These are phyloP conservation scores for Gastrophryne carolinensis DNA, from an alignment of 2,797 vertebrate genomes.

Conservation along the genomic window DNA sequence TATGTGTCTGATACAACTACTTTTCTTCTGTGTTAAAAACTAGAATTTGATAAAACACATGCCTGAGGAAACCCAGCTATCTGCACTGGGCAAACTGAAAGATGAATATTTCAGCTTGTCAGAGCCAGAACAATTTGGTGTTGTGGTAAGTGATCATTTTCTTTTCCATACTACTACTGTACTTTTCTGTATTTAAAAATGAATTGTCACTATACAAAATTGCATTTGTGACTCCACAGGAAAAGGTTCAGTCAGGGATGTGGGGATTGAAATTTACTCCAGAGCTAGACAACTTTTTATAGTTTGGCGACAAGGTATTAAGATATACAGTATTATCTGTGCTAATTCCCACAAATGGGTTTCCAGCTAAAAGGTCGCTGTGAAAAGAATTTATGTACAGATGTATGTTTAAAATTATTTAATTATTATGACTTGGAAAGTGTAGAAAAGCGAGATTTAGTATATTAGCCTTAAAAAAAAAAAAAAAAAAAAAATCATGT, in stretches of 20 bases:
- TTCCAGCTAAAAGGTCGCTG: slow-evolving; percentile 49
- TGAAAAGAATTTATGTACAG: slow-evolving; percentile 44
- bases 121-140: slow-evolving; percentile 93
- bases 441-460: slow-evolving; percentile 37
- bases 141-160: slow-evolving; percentile 82
- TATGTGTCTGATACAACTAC: too few species aligned
- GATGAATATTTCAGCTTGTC: slow-evolving; percentile 83
- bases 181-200: slow-evolving; percentile 21
- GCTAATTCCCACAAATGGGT: slow-evolving; percentile 52
- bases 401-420: slow-evolving; percentile 44
- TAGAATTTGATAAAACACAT: slow-evolving; percentile 96
- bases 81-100: slow-evolving; percentile 80
- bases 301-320: slow-evolving; percentile 47
- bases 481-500: too few species aligned
- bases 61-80: slow-evolving; percentile 89
- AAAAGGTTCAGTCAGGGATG: slow-evolving; percentile 37
- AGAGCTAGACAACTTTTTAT: slow-evolving; percentile 46
- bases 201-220: slow-evolving; percentile 33
- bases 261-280: slow-evolving; percentile 43
- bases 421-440: slow-evolving; percentile 46
- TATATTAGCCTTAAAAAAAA: slow-evolving; percentile 23
- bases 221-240: slow-evolving; percentile 38
- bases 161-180: background rate
- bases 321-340: slow-evolving; percentile 50
- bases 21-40: slow-evolving; percentile 48